A percentile compares a stretch with the other conserved stretches of the same genome.
Conservation (phyloP, 1,140 invertebrate genomes). For the Drosophila ercepeae region DNA sequence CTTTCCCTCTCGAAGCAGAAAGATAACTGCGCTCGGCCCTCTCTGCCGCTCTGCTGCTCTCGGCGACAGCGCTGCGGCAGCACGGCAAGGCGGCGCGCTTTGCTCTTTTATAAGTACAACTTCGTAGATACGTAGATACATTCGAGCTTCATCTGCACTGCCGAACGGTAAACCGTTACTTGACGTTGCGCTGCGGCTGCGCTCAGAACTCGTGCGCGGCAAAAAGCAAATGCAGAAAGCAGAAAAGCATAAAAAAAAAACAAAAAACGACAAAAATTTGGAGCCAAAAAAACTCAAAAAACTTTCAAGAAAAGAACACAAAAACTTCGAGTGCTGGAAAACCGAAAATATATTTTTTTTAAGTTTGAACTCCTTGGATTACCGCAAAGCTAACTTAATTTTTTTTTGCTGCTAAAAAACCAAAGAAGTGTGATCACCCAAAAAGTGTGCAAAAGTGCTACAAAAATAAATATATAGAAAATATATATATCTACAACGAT, state of each 20-base stretch:
- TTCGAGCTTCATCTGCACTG: slow-evolving; percentile 67
- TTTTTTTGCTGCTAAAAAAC: slow-evolving; percentile 33
- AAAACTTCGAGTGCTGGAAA: slow-evolving; percentile 25
- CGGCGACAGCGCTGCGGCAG: slow-evolving; percentile 2
- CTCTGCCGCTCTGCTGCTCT: slow-evolving; percentile 13
- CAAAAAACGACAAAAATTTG: background rate
- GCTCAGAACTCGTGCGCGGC: slow-evolving; percentile 75
- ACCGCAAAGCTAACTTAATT: slow-evolving; percentile 4
- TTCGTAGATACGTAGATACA: slow-evolving; percentile 67
- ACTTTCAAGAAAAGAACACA: slow-evolving; percentile 17
- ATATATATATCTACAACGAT: slow-evolving; percentile 14
- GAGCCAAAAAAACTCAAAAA: slow-evolving; percentile 3
- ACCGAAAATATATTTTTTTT: slow-evolving; percentile 40
- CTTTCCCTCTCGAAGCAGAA: background rate
- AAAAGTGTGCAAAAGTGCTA: slow-evolving; percentile 30
- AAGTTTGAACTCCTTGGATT: slow-evolving; percentile 24
- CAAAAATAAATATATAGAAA: slow-evolving; percentile 3
- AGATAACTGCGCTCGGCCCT: slow-evolving; percentile 4
- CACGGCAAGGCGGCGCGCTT: background rate
- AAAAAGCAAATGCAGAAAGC: slow-evolving; percentile 66
- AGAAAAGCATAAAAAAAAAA: slow-evolving; percentile 3
- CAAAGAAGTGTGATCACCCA: slow-evolving; percentile 47
- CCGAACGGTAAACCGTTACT: slow-evolving; percentile 43
- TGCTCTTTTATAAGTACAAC: slow-evolving; percentile 80
- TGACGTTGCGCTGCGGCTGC: slow-evolving; percentile 68